A percentile compares a stretch with the other conserved stretches of the same genome.
Evolutionary conservation across 2,888 invertebrate genomes (phyloP).

Genomic region (Beris morrisii): DNA sequence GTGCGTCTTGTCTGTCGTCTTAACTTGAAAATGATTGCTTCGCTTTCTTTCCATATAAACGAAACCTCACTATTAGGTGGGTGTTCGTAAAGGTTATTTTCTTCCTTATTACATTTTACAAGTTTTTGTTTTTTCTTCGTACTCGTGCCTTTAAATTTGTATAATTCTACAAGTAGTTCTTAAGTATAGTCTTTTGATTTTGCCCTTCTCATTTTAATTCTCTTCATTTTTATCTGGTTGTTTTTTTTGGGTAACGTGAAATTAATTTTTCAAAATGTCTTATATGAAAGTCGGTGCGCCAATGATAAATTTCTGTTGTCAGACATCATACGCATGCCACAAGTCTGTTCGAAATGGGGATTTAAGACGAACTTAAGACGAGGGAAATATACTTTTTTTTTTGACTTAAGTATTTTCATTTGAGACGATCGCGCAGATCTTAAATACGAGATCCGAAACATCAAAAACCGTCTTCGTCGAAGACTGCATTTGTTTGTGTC

Average conservation of each 20-base stretch:
- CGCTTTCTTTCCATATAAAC: too few relatives aligned
- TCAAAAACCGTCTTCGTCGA: slow-evolving; percentile 46
- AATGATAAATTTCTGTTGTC: slow-evolving; percentile 37
- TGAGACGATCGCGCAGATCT: slow-evolving; percentile 1
- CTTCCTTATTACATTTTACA: not conserved
- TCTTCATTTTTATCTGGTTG: slow-evolving; percentile 5
- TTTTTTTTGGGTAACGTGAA: slow-evolving; percentile 29
- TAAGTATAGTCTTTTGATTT: slow-evolving; percentile 10
- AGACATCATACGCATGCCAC: slow-evolving; percentile 37
- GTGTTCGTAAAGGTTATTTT: not conserved
- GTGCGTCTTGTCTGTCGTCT: too few relatives aligned
- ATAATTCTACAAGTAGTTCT: slow-evolving; percentile 3
- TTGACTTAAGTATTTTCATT: not conserved
- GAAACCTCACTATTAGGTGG: too few relatives aligned
- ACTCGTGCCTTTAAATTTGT: not conserved
- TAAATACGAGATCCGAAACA: not conserved
- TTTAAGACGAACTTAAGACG: slow-evolving; percentile 15
- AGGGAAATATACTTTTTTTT: not conserved
- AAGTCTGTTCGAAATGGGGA: slow-evolving; percentile 29
- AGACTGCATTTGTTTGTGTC: slow-evolving; percentile 56
- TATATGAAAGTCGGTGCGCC: slow-evolving; percentile 29
- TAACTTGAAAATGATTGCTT: too few relatives aligned
- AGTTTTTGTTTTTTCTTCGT: not conserved
- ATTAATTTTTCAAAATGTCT: slow-evolving; percentile 35
- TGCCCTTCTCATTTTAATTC: not conserved